A percentile compares a stretch with the other conserved stretches of the same genome.
Conservation (phyloP, 2,888 invertebrate species). For the Idaea biselata region DNA sequence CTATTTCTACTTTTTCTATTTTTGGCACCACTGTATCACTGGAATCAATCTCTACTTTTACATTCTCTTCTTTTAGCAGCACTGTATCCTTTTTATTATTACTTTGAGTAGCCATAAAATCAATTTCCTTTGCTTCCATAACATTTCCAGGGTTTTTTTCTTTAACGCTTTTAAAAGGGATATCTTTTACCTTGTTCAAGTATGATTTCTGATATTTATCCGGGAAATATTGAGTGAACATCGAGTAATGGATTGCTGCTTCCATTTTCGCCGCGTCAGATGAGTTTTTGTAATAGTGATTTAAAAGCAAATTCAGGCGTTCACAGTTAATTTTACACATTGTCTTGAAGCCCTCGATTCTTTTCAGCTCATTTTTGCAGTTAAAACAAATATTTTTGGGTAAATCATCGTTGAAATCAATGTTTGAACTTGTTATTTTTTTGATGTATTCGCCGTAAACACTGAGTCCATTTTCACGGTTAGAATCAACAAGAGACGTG, state of each 20-base stretch:
- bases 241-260: slow-evolving; percentile 33
- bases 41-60: too few relatives aligned
- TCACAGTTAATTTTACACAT: slow-evolving; percentile 56
- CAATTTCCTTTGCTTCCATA: too few relatives aligned
- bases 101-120: too few relatives aligned
- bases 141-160: too few relatives aligned
- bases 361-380: slow-evolving; percentile 54
- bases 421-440: slow-evolving; percentile 47
- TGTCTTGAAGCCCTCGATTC: slow-evolving; percentile 58
- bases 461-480: slow-evolving; percentile 45
- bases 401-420: slow-evolving; percentile 47
- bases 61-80: too few relatives aligned
- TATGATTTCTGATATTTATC: slow-evolving; percentile 14
- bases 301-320: slow-evolving; percentile 29
- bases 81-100: too few relatives aligned
- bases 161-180: too few relatives aligned
- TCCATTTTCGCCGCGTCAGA: slow-evolving; percentile 25
- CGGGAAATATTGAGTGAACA: slow-evolving; percentile 45
- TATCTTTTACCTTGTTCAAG: slow-evolving; percentile 5
- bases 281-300: slow-evolving; percentile 29
- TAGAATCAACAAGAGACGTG: slow-evolving; percentile 52
- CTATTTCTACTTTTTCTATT: too few relatives aligned
- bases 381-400: slow-evolving; percentile 57
- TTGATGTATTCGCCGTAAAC: slow-evolving; percentile 52
- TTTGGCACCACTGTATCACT: too few relatives aligned